A percentile compares a stretch with the other conserved stretches of the same genome.
phyloP scores from a whole-genome alignment of 2,888 invertebrate genomes.

The Asteroscopus sphinx region DNA sequence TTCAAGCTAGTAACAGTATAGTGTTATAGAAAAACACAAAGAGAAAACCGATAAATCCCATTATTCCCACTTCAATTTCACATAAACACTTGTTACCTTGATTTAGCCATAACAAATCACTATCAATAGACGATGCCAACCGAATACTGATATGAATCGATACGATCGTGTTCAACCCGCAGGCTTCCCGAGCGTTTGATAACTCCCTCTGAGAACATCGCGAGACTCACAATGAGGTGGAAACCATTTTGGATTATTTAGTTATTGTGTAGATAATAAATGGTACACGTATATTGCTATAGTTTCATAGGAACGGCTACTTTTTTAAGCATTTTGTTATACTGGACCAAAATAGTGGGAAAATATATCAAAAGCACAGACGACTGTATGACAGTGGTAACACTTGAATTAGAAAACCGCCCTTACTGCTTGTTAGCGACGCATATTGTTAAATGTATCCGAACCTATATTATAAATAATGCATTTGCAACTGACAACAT shows the following conservation, averaged over 20 bases:
- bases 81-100: conserved; percentile 15
- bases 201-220: not conserved
- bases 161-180: conserved; percentile 6
- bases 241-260: not conserved
- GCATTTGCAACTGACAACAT: too few relatives aligned
- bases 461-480: too few relatives aligned
- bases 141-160: conserved; percentile 36
- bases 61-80: conserved; percentile 20
- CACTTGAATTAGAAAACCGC: too few relatives aligned
- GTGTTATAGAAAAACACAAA: too few relatives aligned
- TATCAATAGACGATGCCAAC: conserved; percentile 20
- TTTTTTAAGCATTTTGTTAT: too few relatives aligned
- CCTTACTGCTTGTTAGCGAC: too few relatives aligned
- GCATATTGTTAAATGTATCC: too few relatives aligned
- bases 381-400: too few relatives aligned
- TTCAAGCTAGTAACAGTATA: not conserved
- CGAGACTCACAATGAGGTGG: conserved; percentile 18
- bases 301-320: too few relatives aligned
- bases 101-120: conserved; percentile 32
- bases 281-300: too few relatives aligned
- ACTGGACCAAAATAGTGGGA: too few relatives aligned
- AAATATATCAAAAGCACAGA: too few relatives aligned
- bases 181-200: not conserved
- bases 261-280: not conserved
- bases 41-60: conserved; percentile 4